These are phyloP conservation scores for Drosophila ironensis DNA, from an alignment of 1,140 invertebrate species.

Conservation along the genomic window DNA sequence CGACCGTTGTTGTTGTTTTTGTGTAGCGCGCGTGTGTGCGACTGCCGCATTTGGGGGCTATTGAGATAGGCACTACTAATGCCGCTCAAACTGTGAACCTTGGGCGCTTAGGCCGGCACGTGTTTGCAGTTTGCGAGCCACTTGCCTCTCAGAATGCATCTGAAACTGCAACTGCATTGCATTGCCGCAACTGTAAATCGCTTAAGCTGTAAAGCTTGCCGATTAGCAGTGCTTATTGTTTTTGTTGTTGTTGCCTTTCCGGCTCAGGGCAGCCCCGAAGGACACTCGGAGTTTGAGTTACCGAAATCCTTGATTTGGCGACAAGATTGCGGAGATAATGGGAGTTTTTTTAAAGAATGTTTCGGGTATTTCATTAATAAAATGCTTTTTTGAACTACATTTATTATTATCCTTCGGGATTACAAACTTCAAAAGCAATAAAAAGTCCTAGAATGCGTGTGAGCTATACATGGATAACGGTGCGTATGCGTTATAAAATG, in stretches of 20 bases:
- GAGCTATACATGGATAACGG: too few species aligned
- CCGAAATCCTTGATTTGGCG: slow-evolving; percentile 24
- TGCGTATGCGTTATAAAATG: neutral
- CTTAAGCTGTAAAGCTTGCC: neutral
- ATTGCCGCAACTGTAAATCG: slow-evolving; percentile 35
- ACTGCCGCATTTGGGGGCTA: slow-evolving; percentile 74
- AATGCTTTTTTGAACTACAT: neutral
- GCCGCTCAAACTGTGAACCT: slow-evolving; percentile 62
- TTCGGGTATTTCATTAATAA: too few species aligned
- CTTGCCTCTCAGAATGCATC: slow-evolving; percentile 1
- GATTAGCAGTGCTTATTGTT: too few species aligned
- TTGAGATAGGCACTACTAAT: slow-evolving; percentile 71
- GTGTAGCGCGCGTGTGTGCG: slow-evolving; percentile 24
- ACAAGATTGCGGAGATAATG: neutral
- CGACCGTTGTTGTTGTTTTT: slow-evolving; percentile 31
- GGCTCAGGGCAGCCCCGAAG: slow-evolving; percentile 33
- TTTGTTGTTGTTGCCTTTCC: slow-evolving; percentile 11
- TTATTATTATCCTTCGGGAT: neutral
- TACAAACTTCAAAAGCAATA: neutral
- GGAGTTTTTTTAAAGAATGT: too few species aligned
- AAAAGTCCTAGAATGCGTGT: too few species aligned
- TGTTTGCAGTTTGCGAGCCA: slow-evolving; percentile 53
- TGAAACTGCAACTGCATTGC: too few species aligned
- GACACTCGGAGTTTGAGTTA: slow-evolving; percentile 34
- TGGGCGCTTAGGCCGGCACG: slow-evolving; percentile 65